Evolutionary conservation across 2,888 invertebrate species (phyloP).

Genomic region (Lomographa bimaculata): DNA sequence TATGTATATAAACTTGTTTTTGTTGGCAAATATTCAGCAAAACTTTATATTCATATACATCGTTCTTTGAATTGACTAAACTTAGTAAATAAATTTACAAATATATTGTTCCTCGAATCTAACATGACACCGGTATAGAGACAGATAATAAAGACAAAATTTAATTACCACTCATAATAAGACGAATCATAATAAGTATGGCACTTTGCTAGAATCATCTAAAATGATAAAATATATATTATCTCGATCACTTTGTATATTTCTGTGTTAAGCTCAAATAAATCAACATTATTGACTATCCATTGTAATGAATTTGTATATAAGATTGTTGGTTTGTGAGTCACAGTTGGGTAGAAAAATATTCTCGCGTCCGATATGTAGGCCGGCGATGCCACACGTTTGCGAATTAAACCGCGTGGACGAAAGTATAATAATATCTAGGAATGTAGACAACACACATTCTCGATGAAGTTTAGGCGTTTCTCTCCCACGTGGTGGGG

Average conservation of each 20-base stretch:
- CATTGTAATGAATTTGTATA: too few relatives aligned
- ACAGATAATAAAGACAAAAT: neutral
- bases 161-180: neutral
- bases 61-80: conserved; percentile 5
- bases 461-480: conserved; percentile 7
- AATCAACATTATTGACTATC: too few relatives aligned
- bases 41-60: conserved; percentile 1
- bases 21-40: too few relatives aligned
- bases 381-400: conserved; percentile 14
- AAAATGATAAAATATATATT: too few relatives aligned
- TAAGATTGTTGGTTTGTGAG: too few relatives aligned
- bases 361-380: conserved; percentile 20
- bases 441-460: conserved; percentile 27
- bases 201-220: too few relatives aligned
- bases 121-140: conserved; percentile 3
- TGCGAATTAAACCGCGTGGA: conserved; percentile 24
- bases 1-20: too few relatives aligned
- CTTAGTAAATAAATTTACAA: conserved; percentile 3
- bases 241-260: too few relatives aligned
- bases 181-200: too few relatives aligned
- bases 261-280: too few relatives aligned
- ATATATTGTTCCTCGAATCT: conserved; percentile 1
- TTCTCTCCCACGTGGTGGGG: conserved; percentile 23
- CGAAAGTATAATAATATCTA: conserved; percentile 28
- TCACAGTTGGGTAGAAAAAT: conserved; percentile 11